These are phyloP conservation scores for Aromia moschata DNA, from an alignment of 2,888 invertebrate genomes.

Conservation along the genomic window DNA sequence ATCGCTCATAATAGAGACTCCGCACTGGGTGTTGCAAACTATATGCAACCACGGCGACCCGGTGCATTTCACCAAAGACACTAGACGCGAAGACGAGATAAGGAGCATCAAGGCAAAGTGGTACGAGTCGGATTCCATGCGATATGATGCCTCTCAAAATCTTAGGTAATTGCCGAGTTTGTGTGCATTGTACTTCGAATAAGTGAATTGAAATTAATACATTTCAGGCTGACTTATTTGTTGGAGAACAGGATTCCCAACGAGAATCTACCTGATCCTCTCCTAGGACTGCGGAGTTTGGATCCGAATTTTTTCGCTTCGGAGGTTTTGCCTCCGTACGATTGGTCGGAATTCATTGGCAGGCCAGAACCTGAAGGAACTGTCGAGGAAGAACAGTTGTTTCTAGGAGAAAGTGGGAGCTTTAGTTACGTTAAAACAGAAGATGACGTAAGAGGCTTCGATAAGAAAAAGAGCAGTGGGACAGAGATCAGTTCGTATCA, in stretches of 20 bases:
- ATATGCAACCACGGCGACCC: slow-evolving; percentile 40
- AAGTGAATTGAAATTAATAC: too few relatives aligned
- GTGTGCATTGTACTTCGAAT: too few relatives aligned
- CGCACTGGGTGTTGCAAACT: slow-evolving; percentile 50
- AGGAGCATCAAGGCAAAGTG: slow-evolving; percentile 50
- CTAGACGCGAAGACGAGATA: slow-evolving; percentile 44
- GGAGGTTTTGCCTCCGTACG: slow-evolving; percentile 26
- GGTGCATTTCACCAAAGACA: slow-evolving; percentile 43
- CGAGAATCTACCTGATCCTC: slow-evolving; percentile 4
- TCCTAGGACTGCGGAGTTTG: slow-evolving; percentile 17
- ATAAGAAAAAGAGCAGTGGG: too few relatives aligned
- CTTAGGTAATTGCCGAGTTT: slow-evolving; percentile 42
- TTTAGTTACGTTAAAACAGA: background rate
- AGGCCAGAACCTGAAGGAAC: background rate
- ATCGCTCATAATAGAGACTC: slow-evolving; percentile 32
- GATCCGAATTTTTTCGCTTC: slow-evolving; percentile 24
- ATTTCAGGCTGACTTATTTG: slow-evolving; percentile 27
- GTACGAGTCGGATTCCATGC: slow-evolving; percentile 45
- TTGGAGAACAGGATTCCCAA: slow-evolving; percentile 25
- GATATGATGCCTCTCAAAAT: slow-evolving; percentile 46
- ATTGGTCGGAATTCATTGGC: slow-evolving; percentile 20
- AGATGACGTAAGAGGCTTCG: too few relatives aligned
- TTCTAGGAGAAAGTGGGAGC: background rate
- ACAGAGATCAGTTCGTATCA: background rate
- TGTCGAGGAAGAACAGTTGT: background rate